Evolutionary conservation across 1,140 invertebrate species (phyloP), one percentile per base, ranked within the genome.

Genomic region (Calycopis cecrops): DNA sequence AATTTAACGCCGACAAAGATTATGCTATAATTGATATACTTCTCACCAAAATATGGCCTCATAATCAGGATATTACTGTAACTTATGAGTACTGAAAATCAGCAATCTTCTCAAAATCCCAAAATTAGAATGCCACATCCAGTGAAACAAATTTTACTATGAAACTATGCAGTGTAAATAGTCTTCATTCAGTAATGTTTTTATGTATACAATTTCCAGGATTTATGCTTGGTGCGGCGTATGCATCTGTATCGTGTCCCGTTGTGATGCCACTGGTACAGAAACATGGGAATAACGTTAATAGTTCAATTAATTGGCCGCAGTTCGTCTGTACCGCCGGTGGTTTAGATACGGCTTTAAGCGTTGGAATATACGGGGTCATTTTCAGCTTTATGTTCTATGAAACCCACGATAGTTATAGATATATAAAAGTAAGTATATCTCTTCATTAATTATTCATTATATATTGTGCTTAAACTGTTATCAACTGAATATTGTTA

Each of bases 271-370:
- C 79, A 0, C 52, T 67, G 9, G 71, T 87, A 11, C 52, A 70
- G 6, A 70, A 69, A 34, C 59, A 71, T 14, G 65, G 66, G 9
- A 65, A 66, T n/a, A 56, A 60, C 4, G 60, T 64, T 3, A 55
- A 62, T 34, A 57, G 70, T 12, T 58, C 44, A 6, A 63, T 74
- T 16, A 80, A 85, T 60, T 84, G 79, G 81, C 61, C 79, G 3
- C 81, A 84, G 48, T 58, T 85, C 7, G 66, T 84, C 7, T 79
- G 76, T 52, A 87, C 84, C n/a, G 75, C 84, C 0, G 81, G 83
- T 1, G 83, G 83, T 3, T 52, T 71, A 1, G 83, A 86, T 52
- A 85, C 84, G 0, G 80, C 81, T 1, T 75, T 86, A 17, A 85
- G 81, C 59, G 81, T 86, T 34, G 79, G 81, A 12, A 65, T 78